Evolutionary conservation across 30 jellyfish, hydroid and myxozoan genomes (phyloP).

Genomic region (Aurelia aurita): DNA sequence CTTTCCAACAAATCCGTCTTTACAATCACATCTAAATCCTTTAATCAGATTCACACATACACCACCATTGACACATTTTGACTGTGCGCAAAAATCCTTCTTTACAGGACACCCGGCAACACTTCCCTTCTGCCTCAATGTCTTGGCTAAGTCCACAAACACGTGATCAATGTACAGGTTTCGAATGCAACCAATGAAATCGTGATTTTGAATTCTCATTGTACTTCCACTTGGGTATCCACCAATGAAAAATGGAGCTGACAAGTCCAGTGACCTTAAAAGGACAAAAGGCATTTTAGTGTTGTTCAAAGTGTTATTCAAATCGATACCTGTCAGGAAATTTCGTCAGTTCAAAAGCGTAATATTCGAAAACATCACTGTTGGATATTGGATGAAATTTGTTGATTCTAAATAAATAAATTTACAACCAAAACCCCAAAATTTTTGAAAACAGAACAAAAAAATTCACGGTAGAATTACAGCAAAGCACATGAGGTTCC

Average conservation of each 20-base stretch:
- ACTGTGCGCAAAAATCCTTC: conserved; percentile 53
- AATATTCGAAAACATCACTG: no score
- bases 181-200: conserved; percentile 93
- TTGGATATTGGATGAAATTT: no score
- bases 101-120: conserved; percentile 68
- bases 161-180: conserved; percentile 79
- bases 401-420: no score
- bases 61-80: conserved; percentile 81
- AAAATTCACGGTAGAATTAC: no score
- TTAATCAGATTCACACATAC: conserved; percentile 61
- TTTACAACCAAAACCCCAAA: no score
- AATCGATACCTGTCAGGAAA: no score
- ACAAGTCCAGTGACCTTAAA: conserved; percentile 88
- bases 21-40: conserved; percentile 79
- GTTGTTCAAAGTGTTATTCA: no score
- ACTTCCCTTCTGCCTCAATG: conserved; percentile 50
- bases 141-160: conserved; percentile 68
- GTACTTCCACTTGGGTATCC: conserved; percentile 74
- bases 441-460: no score
- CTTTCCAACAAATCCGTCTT: conserved; percentile 77
- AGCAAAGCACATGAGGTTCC: no score
- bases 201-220: conserved; percentile 50
- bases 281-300: not conserved
- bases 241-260: conserved; percentile 93
- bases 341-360: no score